A percentile compares a stretch with the other conserved stretches of the same genome.
Evolutionary conservation across 2,888 invertebrate genomes (phyloP).

Genomic region (Drosophila sordidula): DNA sequence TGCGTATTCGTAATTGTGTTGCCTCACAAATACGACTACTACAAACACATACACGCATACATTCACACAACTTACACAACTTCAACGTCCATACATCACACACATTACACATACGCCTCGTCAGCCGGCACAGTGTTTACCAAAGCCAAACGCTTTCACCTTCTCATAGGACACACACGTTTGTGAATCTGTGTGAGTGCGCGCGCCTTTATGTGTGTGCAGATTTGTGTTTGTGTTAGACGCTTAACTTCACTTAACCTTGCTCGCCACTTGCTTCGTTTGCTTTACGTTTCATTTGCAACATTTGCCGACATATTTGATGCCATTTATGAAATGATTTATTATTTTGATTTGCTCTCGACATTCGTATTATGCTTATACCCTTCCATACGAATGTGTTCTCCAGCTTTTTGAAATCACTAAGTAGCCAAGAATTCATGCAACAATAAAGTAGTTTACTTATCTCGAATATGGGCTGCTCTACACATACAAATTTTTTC

Average conservation of each 20-base stretch:
- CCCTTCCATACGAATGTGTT: conserved; percentile 13
- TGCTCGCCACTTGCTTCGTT: conserved; percentile 70
- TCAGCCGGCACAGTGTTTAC: conserved; percentile 60
- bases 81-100: conserved; percentile 31
- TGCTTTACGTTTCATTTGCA: conserved; percentile 79
- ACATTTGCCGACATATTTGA: conserved; percentile 82
- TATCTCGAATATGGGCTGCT: too few species aligned
- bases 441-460: too few species aligned
- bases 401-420: not conserved
- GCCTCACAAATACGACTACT: conserved; percentile 36
- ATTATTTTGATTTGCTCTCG: conserved; percentile 79
- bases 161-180: conserved; percentile 29
- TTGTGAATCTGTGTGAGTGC: conserved; percentile 10
- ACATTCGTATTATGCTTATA: conserved; percentile 61
- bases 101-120: conserved; percentile 49
- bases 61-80: conserved; percentile 12
- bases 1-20: conserved; percentile 75
- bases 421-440: too few species aligned
- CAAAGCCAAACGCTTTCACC: conserved; percentile 68
- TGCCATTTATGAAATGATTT: conserved; percentile 79
- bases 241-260: conserved; percentile 79
- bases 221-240: conserved; percentile 51
- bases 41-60: conserved; percentile 13
- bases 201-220: conserved; percentile 13
- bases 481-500: too few species aligned